These are phyloP conservation scores for Pomacea maculata DNA, from an alignment of 1,140 invertebrate genomes.

Conservation along the genomic window DNA sequence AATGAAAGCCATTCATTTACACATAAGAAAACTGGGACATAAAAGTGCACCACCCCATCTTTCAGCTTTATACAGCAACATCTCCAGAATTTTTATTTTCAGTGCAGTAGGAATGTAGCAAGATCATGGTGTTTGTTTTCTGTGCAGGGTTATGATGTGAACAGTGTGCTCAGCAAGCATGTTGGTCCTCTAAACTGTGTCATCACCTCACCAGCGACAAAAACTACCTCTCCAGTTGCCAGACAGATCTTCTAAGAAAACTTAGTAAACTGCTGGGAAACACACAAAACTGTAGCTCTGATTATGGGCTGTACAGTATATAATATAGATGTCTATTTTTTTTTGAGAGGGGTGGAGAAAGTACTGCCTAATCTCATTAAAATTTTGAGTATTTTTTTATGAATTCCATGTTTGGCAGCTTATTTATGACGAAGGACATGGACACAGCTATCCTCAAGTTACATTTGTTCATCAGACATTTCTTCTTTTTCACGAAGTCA, in stretches of 20 bases:
- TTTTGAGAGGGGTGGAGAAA: neutral
- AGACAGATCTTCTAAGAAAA: conserved; percentile 5
- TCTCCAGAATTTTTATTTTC: neutral
- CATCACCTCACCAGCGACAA: neutral
- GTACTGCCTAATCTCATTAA: neutral
- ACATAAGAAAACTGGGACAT: neutral
- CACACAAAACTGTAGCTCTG: neutral
- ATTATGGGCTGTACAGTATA: neutral
- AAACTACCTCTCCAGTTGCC: neutral
- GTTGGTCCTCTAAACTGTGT: conserved; percentile 14
- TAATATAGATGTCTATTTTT: neutral
- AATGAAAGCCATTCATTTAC: neutral
- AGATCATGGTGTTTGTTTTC: neutral
- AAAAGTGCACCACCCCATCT: neutral
- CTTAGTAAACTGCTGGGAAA: neutral
- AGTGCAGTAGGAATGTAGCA: neutral
- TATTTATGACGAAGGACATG: too few relatives aligned
- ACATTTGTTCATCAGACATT: neutral
- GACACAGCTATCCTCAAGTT: too few relatives aligned
- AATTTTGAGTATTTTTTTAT: neutral
- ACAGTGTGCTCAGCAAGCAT: conserved; percentile 9
- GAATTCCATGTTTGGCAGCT: too few relatives aligned
- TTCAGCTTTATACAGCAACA: neutral
- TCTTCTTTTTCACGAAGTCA: neutral
- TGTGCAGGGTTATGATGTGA: conserved; percentile 21